These are phyloP conservation scores for Notoglanidium macrostoma DNA, from an alignment of 2,797 vertebrate genomes.

Conservation along the genomic window DNA sequence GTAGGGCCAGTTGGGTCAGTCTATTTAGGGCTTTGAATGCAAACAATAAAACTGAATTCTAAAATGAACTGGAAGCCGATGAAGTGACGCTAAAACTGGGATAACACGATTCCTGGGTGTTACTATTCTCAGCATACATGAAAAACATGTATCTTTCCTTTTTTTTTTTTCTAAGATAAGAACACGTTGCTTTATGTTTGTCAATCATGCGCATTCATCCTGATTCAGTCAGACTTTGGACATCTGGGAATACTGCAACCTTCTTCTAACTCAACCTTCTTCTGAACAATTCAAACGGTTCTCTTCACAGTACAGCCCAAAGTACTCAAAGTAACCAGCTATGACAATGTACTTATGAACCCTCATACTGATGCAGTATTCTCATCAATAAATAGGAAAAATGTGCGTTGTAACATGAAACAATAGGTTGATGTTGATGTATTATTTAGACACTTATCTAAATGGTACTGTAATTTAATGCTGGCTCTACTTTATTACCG, in stretches of 20 bases:
- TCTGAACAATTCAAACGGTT: slow-evolving; percentile 1
- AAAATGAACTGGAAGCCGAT: not conserved
- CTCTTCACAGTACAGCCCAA: not conserved
- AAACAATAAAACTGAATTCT: not conserved
- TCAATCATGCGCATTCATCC: not conserved
- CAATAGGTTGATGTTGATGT: not conserved
- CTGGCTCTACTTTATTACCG: not conserved
- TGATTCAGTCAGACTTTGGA: not conserved
- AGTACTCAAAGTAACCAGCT: not conserved
- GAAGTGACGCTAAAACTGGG: not conserved
- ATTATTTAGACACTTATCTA: not conserved
- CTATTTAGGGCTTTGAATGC: not conserved
- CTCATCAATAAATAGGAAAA: not conserved
- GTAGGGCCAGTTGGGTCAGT: not conserved
- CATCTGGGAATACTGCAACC: not conserved
- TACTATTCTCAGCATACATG: not conserved
- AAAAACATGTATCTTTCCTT: not conserved
- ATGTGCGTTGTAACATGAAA: not conserved
- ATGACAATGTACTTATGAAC: not conserved
- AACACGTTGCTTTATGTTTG: not conserved
- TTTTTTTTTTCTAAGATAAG: not conserved
- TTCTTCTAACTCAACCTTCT: not conserved
- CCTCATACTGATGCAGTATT: not conserved
- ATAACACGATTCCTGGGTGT: not conserved
- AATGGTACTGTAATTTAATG: not conserved